A percentile compares a stretch with the other conserved stretches of the same genome.
These are phyloP conservation scores for Alfaro cultratus DNA, from an alignment of 2,797 vertebrate genomes.

Conservation along the genomic window DNA sequence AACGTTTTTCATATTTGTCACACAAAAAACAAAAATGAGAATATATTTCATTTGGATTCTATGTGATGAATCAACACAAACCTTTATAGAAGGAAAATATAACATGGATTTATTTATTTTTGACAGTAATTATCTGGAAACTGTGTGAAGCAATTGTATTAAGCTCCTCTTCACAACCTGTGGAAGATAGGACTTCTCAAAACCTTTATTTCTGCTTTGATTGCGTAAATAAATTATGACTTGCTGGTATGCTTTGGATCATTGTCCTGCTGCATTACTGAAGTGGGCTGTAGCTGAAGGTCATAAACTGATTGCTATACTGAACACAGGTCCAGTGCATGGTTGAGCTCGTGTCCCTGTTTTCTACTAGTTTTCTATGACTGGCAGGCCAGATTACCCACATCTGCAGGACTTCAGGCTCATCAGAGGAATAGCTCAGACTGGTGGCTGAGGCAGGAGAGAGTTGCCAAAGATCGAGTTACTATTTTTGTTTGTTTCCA, in stretches of 20 bases:
- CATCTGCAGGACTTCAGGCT: not conserved
- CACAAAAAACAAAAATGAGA: not conserved
- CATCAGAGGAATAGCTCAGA: too few relatives aligned
- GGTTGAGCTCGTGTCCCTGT: not conserved
- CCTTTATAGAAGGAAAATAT: not conserved
- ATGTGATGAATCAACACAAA: not conserved
- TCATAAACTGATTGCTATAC: not conserved
- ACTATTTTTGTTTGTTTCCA: too few relatives aligned
- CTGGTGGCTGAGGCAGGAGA: not conserved
- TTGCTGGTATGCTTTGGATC: too few relatives aligned
- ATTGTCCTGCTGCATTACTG: too few relatives aligned
- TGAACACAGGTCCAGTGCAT: not conserved
- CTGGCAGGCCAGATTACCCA: not conserved
- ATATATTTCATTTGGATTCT: not conserved
- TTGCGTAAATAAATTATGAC: too few relatives aligned
- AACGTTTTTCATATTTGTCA: not conserved
- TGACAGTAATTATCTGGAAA: not conserved
- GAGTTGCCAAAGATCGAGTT: not conserved
- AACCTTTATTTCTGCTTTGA: too few relatives aligned
- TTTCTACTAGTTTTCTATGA: not conserved
- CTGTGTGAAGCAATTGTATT: not conserved
- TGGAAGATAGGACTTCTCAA: not conserved
- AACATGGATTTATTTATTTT: not conserved
- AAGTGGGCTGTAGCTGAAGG: not conserved
- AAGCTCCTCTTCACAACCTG: too few relatives aligned